phyloP scores from a whole-genome alignment of 37 sponge, comb jelly and placozoan species.

The Halisarca cf. caerulea region DNA sequence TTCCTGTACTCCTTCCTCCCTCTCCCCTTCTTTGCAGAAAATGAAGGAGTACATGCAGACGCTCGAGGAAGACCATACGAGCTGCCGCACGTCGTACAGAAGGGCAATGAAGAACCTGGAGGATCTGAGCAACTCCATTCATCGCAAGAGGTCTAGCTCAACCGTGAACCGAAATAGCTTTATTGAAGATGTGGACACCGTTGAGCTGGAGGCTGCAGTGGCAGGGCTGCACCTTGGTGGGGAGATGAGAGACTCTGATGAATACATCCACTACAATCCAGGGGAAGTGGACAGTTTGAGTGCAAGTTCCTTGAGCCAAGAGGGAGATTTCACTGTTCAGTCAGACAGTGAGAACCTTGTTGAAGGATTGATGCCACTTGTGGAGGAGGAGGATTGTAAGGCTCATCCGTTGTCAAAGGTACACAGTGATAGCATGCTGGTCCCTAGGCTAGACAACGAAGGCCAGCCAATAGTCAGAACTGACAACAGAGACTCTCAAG shows the following conservation, averaged over 20 bases:
- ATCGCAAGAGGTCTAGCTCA: not conserved
- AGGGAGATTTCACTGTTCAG: too few relatives aligned
- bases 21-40: not conserved
- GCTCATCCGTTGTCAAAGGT: too few relatives aligned
- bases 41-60: not conserved
- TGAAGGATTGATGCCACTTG: too few relatives aligned
- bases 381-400: too few relatives aligned
- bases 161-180: not conserved
- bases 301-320: not conserved
- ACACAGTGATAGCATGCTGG: too few relatives aligned
- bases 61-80: not conserved
- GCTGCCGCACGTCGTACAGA: not conserved
- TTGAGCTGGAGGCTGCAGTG: not conserved
- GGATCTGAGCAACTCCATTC: not conserved
- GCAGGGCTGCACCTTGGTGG: not conserved
- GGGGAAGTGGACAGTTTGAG: not conserved
- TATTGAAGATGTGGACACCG: not conserved
- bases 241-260: not conserved
- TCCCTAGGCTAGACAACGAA: too few relatives aligned
- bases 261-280: slow-evolving; percentile 9
- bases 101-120: not conserved
- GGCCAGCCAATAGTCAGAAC: too few relatives aligned
- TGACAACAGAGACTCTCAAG: too few relatives aligned
- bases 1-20: too few relatives aligned
- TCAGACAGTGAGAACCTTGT: too few relatives aligned